Conservation (phyloP, 1,140 invertebrate species). For the Procambarus virginalis region DNA sequence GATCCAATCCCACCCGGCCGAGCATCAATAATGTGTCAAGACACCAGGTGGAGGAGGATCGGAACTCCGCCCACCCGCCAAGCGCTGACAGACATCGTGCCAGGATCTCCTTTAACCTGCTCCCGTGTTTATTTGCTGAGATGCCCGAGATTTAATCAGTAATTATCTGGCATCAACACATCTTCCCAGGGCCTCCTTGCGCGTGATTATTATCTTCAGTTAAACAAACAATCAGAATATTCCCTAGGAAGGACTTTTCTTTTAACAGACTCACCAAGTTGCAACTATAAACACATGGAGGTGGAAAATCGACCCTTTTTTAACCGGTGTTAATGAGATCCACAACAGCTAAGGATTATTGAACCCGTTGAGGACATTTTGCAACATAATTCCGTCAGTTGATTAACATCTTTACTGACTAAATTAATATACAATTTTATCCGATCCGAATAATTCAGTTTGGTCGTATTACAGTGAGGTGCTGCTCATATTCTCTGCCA, state of each 20-base stretch:
- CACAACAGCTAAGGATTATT: neutral
- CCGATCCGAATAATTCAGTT: too few species aligned
- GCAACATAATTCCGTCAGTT: too few species aligned
- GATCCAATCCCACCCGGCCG: neutral
- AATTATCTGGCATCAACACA: constrained; percentile 36
- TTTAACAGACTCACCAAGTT: constrained; percentile 18
- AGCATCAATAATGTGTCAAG: neutral
- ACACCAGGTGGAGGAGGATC: neutral
- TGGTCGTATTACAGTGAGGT: too few species aligned
- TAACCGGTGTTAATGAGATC: neutral
- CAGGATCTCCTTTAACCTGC: neutral
- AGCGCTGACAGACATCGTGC: neutral
- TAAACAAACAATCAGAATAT: constrained; percentile 30
- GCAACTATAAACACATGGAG: neutral
- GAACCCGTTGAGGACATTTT: too few species aligned
- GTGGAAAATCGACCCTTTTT: neutral
- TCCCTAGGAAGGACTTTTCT: neutral
- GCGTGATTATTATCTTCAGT: constrained; percentile 25
- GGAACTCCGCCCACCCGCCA: neutral
- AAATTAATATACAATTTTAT: too few species aligned
- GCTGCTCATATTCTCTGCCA: too few species aligned
- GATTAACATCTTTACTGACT: too few species aligned
- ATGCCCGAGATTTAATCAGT: constrained; percentile 43
- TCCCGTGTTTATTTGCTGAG: constrained; percentile 31
- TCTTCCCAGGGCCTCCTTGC: constrained; percentile 2